Evolutionary conservation across 2,113 vertebrate species (phyloP), one percentile per base, ranked within the genome.

Genomic region (Pseudorasbora parva): DNA sequence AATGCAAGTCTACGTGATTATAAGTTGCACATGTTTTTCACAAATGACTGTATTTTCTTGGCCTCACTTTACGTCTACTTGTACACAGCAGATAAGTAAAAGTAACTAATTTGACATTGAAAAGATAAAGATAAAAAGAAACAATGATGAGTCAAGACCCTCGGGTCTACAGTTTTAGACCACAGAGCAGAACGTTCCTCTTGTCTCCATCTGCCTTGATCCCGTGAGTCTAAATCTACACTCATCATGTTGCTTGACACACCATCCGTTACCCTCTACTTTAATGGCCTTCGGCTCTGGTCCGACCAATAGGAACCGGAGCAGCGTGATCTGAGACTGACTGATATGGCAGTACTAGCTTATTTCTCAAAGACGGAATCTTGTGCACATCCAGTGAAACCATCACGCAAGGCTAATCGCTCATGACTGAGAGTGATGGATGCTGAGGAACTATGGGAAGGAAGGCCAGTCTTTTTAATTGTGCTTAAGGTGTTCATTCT

Each of bases 141-240:
- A 85, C 76, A 37, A 72, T 77, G 82, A 77, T 43, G 87, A 82
- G 79, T 54, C 69, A 84, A 82, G 87, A 82, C 75, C 86, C 76
- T 66, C 82, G 78, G 82, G 78, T 79, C 73, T 64, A 62, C 82
- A 72, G 86, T 84, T 87, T 84, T 82, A 87, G 78, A 83, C 86
- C 86, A 82, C 43, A 41, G 82, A 54, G 83, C 76, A 54, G 74
- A 82, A 73, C 47, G 45, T 79, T 85, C 87, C 81, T 9, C 15
- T 27, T 1, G 47, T 76, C 84, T 82, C 79, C 86, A 79, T 82
- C 86, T 85, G 62, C 79, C 59, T 69, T 73, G 68, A 81, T 85
- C 81, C 82, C 23, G 45, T 45, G 49, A 60, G 69, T 78, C 76
- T 49, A 57, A 62, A 79, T 85, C 68, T 49, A 49, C 83, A 82